A percentile compares a stretch with the other conserved stretches of the same genome.
These are phyloP conservation scores for Stomatorhinus walkeri DNA, from an alignment of 2,797 vertebrate genomes.

Conservation along the genomic window DNA sequence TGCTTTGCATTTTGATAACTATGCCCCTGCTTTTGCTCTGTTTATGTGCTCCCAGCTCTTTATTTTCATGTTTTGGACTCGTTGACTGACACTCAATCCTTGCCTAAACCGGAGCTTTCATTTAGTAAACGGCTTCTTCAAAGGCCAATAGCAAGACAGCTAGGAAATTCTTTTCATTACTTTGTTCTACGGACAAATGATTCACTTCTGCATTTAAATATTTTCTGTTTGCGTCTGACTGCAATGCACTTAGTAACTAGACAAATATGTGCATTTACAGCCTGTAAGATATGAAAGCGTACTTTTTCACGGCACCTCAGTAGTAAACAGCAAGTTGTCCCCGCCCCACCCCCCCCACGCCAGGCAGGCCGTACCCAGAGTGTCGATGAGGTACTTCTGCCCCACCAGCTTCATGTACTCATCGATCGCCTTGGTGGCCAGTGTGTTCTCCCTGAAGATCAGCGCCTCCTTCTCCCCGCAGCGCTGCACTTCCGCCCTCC, in stretches of 20 bases:
- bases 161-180: background rate
- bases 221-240: background rate
- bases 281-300: background rate
- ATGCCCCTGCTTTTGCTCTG: background rate
- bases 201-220: background rate
- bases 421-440: slow-evolving; percentile 93
- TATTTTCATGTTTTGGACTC: background rate
- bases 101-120: background rate
- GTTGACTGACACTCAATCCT: background rate
- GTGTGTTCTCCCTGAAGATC: slow-evolving; percentile 90
- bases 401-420: slow-evolving; percentile 98
- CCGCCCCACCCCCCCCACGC: background rate
- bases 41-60: background rate
- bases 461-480: slow-evolving; percentile 78
- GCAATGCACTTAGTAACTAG: background rate
- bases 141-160: background rate
- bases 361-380: slow-evolving; percentile 60
- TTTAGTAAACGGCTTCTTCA: background rate
- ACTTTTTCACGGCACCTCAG: background rate
- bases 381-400: slow-evolving; percentile 85
- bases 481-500: slow-evolving; percentile 77
- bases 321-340: background rate
- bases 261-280: background rate
- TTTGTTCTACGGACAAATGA: background rate
- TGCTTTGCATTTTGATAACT: background rate